phyloP scores from a whole-genome alignment of 2,113 vertebrate species.

The Paracanthobrama guichenoti region DNA sequence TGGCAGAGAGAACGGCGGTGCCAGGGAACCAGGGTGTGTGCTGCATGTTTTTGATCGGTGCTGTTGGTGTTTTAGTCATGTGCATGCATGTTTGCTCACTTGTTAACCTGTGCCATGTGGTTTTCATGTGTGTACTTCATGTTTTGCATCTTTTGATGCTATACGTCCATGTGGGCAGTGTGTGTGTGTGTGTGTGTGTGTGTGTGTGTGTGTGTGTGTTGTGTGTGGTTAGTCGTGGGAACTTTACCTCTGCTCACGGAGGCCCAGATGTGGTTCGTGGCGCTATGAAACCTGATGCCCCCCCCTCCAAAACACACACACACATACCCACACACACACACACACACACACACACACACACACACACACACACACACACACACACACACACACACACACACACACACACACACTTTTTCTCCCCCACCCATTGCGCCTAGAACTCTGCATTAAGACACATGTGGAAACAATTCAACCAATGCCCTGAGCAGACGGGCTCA shows the following conservation, averaged over 20 bases:
- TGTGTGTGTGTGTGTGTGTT: constrained; percentile 57
- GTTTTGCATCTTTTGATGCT: constrained; percentile 40
- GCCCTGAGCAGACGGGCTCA: constrained; percentile 78
- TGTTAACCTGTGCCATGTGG: constrained; percentile 39
- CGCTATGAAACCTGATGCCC: constrained; percentile 77
- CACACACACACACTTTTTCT: constrained; percentile 58
- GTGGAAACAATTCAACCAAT: constrained; percentile 82
- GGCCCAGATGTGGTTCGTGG: constrained; percentile 75
- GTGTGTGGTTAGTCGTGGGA: constrained; percentile 75
- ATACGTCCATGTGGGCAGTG: constrained; percentile 44
- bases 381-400: constrained; percentile 64
- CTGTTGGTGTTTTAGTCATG: constrained; percentile 27
- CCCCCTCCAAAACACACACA: constrained; percentile 56
- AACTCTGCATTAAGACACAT: constrained; percentile 79
- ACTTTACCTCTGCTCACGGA: constrained; percentile 71
- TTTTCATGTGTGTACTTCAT: constrained; percentile 26
- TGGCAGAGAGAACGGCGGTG: constrained; percentile 73
- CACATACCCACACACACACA: constrained; percentile 59
- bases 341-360: constrained; percentile 64
- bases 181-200: constrained; percentile 30
- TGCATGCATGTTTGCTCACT: constrained; percentile 30
- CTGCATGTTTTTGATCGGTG: constrained; percentile 36
- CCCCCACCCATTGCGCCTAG: constrained; percentile 76
- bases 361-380: constrained; percentile 51
- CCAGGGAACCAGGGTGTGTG: constrained; percentile 70